Evolutionary conservation across 2,113 vertebrate species (phyloP).

Genomic region (Anarrhichthys ocellatus): DNA sequence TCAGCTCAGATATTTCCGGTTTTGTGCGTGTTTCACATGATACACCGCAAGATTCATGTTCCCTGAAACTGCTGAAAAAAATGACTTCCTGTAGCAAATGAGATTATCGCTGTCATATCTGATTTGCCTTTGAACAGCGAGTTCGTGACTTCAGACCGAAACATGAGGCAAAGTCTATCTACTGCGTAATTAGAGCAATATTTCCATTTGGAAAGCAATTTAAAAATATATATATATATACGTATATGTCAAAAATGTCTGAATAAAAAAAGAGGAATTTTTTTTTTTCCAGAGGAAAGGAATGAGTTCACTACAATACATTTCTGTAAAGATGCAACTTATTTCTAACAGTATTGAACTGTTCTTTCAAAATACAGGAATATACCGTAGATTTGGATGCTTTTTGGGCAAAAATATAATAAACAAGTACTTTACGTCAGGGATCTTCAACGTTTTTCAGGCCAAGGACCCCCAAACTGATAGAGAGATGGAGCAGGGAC

Average conservation of each 20-base stretch:
- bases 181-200: background rate
- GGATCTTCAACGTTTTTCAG: no score
- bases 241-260: background rate
- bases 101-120: conserved; percentile 21
- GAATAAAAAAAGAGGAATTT: background rate
- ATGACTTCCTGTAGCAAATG: background rate
- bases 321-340: background rate
- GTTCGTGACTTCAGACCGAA: background rate
- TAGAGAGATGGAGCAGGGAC: no score
- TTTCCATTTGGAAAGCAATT: background rate
- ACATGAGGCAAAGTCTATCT: background rate
- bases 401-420: background rate
- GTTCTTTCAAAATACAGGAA: background rate
- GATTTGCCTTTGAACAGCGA: conserved; percentile 40
- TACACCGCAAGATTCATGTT: background rate
- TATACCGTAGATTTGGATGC: background rate
- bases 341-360: background rate
- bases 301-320: background rate
- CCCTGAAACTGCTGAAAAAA: background rate
- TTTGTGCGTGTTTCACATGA: background rate
- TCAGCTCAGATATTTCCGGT: background rate
- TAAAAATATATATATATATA: background rate
- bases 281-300: background rate
- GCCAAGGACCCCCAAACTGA: no score
- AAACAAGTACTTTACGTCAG: background rate